Conservation (phyloP, 2,113 vertebrate genomes). For the Burhinus bistriatus region DNA sequence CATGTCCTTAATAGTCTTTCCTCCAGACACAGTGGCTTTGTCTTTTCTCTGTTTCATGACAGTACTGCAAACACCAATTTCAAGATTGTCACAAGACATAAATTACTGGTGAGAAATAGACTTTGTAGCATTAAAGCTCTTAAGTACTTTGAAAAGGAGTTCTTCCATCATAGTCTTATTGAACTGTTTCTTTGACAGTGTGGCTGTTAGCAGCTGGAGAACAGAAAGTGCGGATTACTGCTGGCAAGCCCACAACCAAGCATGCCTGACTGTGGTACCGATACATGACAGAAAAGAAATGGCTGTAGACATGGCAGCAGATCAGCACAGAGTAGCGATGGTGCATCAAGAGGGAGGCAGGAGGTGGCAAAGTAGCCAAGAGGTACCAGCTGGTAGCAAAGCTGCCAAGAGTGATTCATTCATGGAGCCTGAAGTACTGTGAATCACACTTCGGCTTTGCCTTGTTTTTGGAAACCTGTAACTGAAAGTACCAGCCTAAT, state of each 20-base stretch:
- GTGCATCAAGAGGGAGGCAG: background rate
- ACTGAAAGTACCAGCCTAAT: background rate
- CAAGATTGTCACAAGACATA: slow-evolving; percentile 31
- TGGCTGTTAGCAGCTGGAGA: background rate
- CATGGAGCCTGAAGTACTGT: background rate
- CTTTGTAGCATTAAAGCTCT: slow-evolving; percentile 41
- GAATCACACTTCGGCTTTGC: background rate
- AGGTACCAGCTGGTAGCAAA: no score
- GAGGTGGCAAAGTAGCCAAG: background rate
- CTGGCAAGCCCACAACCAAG: background rate
- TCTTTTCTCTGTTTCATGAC: background rate
- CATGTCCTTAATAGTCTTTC: background rate
- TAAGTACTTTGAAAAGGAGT: slow-evolving; percentile 46
- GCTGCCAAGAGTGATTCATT: slow-evolving; percentile 14
- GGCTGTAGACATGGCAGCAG: background rate
- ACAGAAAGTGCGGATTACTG: background rate
- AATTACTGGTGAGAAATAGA: slow-evolving; percentile 55
- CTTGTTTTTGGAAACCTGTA: background rate
- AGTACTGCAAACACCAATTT: slow-evolving; percentile 7
- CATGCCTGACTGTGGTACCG: background rate
- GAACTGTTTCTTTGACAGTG: background rate
- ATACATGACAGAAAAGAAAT: background rate
- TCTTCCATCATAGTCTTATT: background rate
- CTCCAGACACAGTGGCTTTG: background rate
- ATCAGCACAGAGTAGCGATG: background rate